These are phyloP conservation scores for Plagodis dolabraria DNA, from an alignment of 2,888 invertebrate species.

Conservation along the genomic window DNA sequence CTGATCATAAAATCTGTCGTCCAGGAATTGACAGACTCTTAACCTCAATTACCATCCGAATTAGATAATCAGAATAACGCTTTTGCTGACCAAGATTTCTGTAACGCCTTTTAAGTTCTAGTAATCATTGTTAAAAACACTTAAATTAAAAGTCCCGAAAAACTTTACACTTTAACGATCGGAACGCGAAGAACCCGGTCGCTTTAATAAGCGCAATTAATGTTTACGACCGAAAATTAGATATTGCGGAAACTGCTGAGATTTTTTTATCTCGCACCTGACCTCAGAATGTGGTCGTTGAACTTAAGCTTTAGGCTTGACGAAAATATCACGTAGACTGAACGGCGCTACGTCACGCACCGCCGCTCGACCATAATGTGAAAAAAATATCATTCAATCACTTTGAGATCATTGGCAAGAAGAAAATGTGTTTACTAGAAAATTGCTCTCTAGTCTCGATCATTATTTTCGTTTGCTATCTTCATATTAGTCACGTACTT, in stretches of 20 bases:
- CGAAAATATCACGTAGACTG: constrained; percentile 64
- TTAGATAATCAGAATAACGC: constrained; percentile 28
- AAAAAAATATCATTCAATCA: constrained; percentile 47
- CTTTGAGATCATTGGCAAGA: constrained; percentile 44
- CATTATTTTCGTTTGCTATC: constrained; percentile 30
- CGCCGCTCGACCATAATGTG: constrained; percentile 35
- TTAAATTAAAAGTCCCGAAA: constrained; percentile 35
- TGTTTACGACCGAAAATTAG: constrained; percentile 72
- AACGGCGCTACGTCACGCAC: constrained; percentile 65
- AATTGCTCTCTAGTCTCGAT: constrained; percentile 47
- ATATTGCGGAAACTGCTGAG: constrained; percentile 63
- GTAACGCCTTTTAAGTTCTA: constrained; percentile 16
- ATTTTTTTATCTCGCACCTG: constrained; percentile 66
- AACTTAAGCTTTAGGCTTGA: constrained; percentile 60
- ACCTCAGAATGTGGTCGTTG: constrained; percentile 69
- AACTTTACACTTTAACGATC: constrained; percentile 32
- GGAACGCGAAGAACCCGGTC: constrained; percentile 40
- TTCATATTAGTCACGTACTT: constrained; percentile 21
- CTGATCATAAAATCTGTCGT: constrained; percentile 21
- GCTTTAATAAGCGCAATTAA: constrained; percentile 66
- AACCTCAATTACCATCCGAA: constrained; percentile 28
- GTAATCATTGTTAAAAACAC: constrained; percentile 31
- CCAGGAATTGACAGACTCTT: constrained; percentile 27
- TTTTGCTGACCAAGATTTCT: constrained; percentile 4
- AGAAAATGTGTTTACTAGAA: constrained; percentile 50